Conservation (phyloP, 2,797 vertebrate species). For the Chaenodraco wilsoni region DNA sequence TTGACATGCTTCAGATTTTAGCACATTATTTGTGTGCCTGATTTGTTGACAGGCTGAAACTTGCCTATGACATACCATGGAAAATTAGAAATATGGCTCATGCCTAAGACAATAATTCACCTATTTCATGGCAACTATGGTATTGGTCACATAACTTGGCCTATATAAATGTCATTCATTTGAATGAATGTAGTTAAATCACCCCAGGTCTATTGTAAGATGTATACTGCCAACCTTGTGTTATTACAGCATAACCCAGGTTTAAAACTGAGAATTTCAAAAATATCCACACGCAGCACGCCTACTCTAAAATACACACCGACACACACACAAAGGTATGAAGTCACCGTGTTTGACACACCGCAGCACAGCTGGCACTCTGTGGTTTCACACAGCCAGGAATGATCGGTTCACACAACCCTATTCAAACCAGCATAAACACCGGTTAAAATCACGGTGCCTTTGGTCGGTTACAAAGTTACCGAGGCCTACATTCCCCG, state of each 20-base stretch:
- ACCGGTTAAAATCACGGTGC: background rate
- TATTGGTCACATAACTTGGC: constrained; percentile 10
- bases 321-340: constrained; percentile 51
- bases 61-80: constrained; percentile 15
- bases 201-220: background rate
- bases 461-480: constrained; percentile 28
- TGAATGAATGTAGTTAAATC: background rate
- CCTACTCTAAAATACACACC: constrained; percentile 12
- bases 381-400: constrained; percentile 20
- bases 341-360: constrained; percentile 75
- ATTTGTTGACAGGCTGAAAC: constrained; percentile 29
- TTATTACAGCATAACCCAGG: background rate
- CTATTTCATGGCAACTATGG: constrained; percentile 11
- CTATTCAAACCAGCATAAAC: constrained; percentile 12
- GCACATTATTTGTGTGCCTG: constrained; percentile 9
- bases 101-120: constrained; percentile 3
- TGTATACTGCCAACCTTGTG: background rate
- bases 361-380: constrained; percentile 50
- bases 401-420: constrained; percentile 6
- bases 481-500: constrained; percentile 32
- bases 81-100: constrained; percentile 12
- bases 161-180: constrained; percentile 26
- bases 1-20: constrained; percentile 6
- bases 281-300: constrained; percentile 10
- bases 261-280: background rate